phyloP scores from a whole-genome alignment of 2,113 vertebrate species.

The Agapornis roseicollis region DNA sequence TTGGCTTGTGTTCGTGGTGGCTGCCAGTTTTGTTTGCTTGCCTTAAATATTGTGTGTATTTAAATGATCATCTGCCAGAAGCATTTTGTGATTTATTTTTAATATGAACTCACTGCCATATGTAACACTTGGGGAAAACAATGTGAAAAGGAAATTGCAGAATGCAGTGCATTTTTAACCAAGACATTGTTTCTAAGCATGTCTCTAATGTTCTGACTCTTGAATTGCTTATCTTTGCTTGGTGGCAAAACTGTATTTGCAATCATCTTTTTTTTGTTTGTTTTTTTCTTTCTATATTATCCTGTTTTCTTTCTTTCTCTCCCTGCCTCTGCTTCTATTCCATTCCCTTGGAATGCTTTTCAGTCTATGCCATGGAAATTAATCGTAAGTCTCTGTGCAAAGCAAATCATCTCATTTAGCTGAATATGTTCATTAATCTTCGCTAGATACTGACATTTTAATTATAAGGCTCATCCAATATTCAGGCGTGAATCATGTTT shows the following conservation, averaged over 20 bases:
- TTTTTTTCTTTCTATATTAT: background rate
- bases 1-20: background rate
- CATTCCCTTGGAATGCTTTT: constrained; percentile 34
- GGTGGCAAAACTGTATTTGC: constrained; percentile 10
- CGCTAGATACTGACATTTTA: background rate
- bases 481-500: background rate
- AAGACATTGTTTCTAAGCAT: background rate
- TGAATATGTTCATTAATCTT: background rate
- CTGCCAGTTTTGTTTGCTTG: background rate
- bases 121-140: constrained; percentile 5
- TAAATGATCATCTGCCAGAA: constrained; percentile 71
- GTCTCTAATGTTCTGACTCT: background rate
- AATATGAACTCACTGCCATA: background rate
- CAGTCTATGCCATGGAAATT: constrained; percentile 99
- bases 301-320: constrained; percentile 62
- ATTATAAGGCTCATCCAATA: background rate
- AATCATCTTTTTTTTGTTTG: background rate
- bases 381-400: constrained; percentile 88
- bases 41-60: background rate
- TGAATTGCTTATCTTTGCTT: constrained; percentile 24
- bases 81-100: constrained; percentile 35
- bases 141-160: constrained; percentile 20
- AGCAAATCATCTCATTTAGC: background rate
- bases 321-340: background rate
- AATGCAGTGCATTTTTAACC: background rate